phyloP scores from a whole-genome alignment of 1,140 invertebrate species.

The Drosophila pandora region DNA sequence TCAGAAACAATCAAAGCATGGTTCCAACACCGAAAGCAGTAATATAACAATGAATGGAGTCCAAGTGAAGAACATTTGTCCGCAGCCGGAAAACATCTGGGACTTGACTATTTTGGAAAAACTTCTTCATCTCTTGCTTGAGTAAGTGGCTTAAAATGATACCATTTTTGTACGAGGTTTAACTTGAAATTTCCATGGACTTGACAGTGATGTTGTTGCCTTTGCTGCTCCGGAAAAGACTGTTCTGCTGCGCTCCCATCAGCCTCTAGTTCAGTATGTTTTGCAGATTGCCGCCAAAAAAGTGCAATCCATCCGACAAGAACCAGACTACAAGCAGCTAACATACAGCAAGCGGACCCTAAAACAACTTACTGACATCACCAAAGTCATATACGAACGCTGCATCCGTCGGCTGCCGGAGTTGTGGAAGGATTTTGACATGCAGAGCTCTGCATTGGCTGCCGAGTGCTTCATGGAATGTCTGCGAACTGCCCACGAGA shows the following conservation, averaged over 20 bases:
- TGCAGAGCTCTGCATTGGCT: slow-evolving; percentile 82
- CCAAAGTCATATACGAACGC: slow-evolving; percentile 81
- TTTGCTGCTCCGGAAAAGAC: slow-evolving; percentile 65
- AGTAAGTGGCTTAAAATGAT: slow-evolving; percentile 46
- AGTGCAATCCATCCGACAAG: slow-evolving; percentile 61
- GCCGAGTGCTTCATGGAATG: slow-evolving; percentile 86
- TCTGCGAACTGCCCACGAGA: slow-evolving; percentile 84
- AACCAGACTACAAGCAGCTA: slow-evolving; percentile 77
- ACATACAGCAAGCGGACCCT: slow-evolving; percentile 69
- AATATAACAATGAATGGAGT: slow-evolving; percentile 68
- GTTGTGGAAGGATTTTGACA: slow-evolving; percentile 83
- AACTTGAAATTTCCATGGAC: neutral
- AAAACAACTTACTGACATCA: slow-evolving; percentile 76
- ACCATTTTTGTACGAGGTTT: neutral
- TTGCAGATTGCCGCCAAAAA: slow-evolving; percentile 48
- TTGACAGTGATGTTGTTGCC: slow-evolving; percentile 65
- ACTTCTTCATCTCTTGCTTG: slow-evolving; percentile 64
- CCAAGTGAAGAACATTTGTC: slow-evolving; percentile 61
- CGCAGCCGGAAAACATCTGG: slow-evolving; percentile 74
- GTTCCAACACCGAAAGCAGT: slow-evolving; percentile 23
- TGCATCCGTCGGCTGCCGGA: slow-evolving; percentile 76
- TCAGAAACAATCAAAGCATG: slow-evolving; percentile 54
- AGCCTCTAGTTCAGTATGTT: slow-evolving; percentile 69
- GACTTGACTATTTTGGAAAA: slow-evolving; percentile 68
- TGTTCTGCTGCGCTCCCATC: slow-evolving; percentile 53